Percentiles rank a stretch among this genome's conserved stretches.
phyloP scores from a whole-genome alignment of 1,140 invertebrate species.

The Idris sp. region DNA sequence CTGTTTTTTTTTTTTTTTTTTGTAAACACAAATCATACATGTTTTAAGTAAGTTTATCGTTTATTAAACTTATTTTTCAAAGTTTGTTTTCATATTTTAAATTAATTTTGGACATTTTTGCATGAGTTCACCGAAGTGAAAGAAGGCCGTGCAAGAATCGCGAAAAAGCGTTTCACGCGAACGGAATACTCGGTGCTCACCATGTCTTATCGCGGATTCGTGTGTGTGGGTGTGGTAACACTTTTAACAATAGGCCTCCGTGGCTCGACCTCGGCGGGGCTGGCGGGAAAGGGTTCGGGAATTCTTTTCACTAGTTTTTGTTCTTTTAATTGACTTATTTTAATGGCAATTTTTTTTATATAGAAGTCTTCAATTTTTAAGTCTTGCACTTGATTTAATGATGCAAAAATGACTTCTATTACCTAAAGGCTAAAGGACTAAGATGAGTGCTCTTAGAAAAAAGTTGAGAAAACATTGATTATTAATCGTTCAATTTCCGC shows the following conservation, averaged over 20 bases:
- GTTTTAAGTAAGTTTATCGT: no score
- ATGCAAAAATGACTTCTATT: no score
- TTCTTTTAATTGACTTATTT: constrained; percentile 9
- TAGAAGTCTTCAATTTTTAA: no score
- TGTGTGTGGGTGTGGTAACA: constrained; percentile 69
- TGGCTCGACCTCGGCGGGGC: constrained; percentile 78
- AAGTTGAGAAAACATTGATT: background rate
- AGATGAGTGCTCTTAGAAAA: constrained; percentile 9
- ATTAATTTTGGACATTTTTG: constrained; percentile 24
- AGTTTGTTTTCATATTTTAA: no score
- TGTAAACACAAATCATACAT: no score
- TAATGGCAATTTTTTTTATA: constrained; percentile 58
- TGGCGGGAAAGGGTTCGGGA: constrained; percentile 73
- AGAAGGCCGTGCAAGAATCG: constrained; percentile 71
- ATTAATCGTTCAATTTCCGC: background rate
- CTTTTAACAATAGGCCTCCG: constrained; percentile 69
- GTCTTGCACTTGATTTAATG: no score
- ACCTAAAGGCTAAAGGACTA: background rate
- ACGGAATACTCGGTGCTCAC: constrained; percentile 77
- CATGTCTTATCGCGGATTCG: constrained; percentile 75
- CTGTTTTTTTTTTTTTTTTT: no score
- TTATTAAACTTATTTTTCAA: no score
- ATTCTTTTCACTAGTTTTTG: constrained; percentile 49
- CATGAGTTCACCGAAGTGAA: constrained; percentile 40
- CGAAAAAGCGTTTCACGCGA: constrained; percentile 68